A percentile compares a stretch with the other conserved stretches of the same genome.
Evolutionary conservation across 2,888 invertebrate genomes (phyloP).

Genomic region (Drosophila vallismaia): DNA sequence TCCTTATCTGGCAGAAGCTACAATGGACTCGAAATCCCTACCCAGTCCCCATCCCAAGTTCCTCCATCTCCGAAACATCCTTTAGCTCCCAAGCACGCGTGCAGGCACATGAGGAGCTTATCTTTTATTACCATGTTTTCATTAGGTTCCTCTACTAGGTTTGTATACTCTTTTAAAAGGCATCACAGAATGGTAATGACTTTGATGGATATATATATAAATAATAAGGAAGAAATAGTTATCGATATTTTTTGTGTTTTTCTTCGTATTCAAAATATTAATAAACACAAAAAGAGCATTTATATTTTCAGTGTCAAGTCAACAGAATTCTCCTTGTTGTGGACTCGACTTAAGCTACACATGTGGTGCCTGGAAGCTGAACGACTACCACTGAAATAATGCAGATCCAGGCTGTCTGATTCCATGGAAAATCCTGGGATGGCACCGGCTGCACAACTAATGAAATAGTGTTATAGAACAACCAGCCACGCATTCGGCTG

Average conservation of each 20-base stretch:
- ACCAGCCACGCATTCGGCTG: conserved; percentile 6
- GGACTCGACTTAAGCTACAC: conserved; percentile 50
- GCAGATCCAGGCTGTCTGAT: conserved; percentile 40
- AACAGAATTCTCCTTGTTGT: not conserved
- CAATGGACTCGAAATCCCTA: conserved; percentile 46
- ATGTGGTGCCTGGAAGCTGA: conserved; percentile 21
- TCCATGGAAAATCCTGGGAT: conserved; percentile 22
- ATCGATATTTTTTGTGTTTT: not conserved
- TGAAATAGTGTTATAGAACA: conserved; percentile 62
- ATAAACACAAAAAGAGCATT: not conserved
- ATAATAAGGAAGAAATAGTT: no score
- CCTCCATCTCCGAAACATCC: not conserved
- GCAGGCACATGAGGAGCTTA: conserved; percentile 56
- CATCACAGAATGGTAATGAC: not conserved
- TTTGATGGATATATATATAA: no score
- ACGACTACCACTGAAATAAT: conserved; percentile 47
- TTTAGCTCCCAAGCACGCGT: conserved; percentile 7
- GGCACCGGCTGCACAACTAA: conserved; percentile 66
- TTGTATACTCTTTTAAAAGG: not conserved
- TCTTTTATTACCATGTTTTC: conserved; percentile 75
- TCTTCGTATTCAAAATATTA: not conserved
- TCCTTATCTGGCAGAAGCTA: conserved; percentile 54
- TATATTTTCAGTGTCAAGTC: not conserved
- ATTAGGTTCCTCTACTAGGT: conserved; percentile 51
- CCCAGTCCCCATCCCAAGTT: not conserved